Conservation (phyloP, 2,888 invertebrate genomes). For the Corbicula japonica region DNA sequence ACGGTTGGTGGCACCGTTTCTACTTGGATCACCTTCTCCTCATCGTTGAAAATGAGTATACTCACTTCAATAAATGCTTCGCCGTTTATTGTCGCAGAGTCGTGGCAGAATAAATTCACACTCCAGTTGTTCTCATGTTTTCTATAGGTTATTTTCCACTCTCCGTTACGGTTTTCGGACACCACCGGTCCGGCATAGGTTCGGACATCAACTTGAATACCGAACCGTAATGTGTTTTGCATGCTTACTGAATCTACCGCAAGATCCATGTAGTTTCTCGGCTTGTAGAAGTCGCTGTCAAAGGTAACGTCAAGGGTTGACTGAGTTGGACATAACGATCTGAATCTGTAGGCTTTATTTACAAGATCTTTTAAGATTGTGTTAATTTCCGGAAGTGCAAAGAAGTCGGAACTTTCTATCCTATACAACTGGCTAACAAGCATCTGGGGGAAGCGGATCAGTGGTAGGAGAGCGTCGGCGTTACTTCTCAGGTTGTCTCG, state of each 20-base stretch:
- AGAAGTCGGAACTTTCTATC: conserved; percentile 78
- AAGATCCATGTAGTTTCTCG: conserved; percentile 84
- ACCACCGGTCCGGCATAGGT: conserved; percentile 86
- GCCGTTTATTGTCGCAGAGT: conserved; percentile 83
- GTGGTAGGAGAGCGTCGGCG: conserved; percentile 79
- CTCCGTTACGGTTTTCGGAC: conserved; percentile 80
- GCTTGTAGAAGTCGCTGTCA: conserved; percentile 81
- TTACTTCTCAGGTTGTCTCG: conserved; percentile 66
- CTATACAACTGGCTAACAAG: conserved; percentile 82
- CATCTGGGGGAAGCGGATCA: conserved; percentile 86
- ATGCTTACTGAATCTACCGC: conserved; percentile 85
- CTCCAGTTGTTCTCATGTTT: conserved; percentile 84
- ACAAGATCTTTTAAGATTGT: conserved; percentile 79
- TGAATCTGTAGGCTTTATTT: conserved; percentile 85
- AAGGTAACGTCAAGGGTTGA: conserved; percentile 79
- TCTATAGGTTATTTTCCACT: conserved; percentile 86
- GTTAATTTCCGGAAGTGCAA: conserved; percentile 63
- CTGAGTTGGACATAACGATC: conserved; percentile 85
- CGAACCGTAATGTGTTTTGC: conserved; percentile 86
- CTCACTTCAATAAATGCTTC: conserved; percentile 84
- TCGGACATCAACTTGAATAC: conserved; percentile 85
- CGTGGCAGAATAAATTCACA: conserved; percentile 85
- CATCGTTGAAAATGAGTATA: conserved; percentile 83
- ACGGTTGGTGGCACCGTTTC: conserved; percentile 77
- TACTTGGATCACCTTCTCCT: conserved; percentile 85